Base-by-base conservation (phyloP, 2,797 vertebrate species). In the Spheniscus humboldti region DNA sequence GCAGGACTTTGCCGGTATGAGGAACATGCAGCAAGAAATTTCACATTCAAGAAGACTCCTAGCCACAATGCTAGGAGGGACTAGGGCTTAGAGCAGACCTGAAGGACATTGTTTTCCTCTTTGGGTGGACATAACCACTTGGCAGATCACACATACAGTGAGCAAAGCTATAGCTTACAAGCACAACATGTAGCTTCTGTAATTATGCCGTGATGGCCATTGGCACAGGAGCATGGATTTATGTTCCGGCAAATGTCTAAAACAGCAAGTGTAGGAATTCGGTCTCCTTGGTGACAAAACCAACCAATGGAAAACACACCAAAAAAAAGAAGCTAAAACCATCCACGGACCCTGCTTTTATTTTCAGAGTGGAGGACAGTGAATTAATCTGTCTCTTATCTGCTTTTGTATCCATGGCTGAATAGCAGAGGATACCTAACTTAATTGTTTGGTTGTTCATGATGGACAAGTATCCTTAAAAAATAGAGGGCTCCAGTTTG, bases 231-330 rank as follows among this genome's bases (percentile, higher is more conserved):
- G 47, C 10, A 0, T 13, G 86, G 68, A 89, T 93, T 92, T 89
- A 13, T 66, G 75, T 92, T 93, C 90, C 0, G 19, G 84, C 0
- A 0, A 91, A 67, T 4, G 57, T 84, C 80, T 95, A 9, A 93
- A 93, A 60, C 78, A 60, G 91, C 0, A 0, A 90, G 48, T 89
- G 86, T 43, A 88, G 92, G 88, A 95, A 97, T 96, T 92, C 0
- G 0, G 95, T 97, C 92, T 96, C 97, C 97, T 97, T 97, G 96
- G 96, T 90, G 94, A 97, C n/a, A 53, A 85, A 95, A 68, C 48
- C 86, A 83, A 86, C 88, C 88, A 93, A 91, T 74, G 56, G 93
- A 91, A 96, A 96, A 93, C 74, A 94, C 33, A 52, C 2, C 72
- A 66, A 71, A 91, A 41, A 64, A 84, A 17, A 17, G 18, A 22